A percentile compares a stretch with the other conserved stretches of the same genome.
Evolutionary conservation across 2,113 vertebrate species (phyloP).

Genomic region (Megaceryle torquata): DNA sequence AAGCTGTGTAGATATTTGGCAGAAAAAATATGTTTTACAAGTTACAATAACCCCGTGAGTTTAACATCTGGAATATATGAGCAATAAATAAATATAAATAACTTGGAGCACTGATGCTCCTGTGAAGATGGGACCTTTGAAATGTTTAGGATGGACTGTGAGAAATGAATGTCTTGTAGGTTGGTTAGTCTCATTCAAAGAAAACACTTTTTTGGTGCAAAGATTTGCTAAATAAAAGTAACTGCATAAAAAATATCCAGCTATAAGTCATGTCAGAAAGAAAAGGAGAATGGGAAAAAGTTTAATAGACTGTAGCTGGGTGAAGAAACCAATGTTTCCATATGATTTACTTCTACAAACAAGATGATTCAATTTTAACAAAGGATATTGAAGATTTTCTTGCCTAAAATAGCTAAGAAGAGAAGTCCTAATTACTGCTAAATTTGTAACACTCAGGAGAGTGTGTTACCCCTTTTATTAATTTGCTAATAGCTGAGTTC

Average conservation of each 20-base stretch:
- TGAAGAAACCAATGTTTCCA: not conserved
- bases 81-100: not conserved
- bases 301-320: not conserved
- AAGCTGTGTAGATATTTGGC: not conserved
- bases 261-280: not conserved
- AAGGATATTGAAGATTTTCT: slow-evolving; percentile 15
- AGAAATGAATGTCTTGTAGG: not conserved
- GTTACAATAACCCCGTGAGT: not conserved
- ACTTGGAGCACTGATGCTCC: not conserved
- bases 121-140: not conserved
- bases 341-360: slow-evolving; percentile 38
- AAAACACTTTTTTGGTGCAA: not conserved
- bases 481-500: slow-evolving; percentile 14
- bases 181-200: not conserved
- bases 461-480: not conserved
- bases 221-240: not conserved
- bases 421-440: slow-evolving; percentile 43
- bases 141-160: not conserved
- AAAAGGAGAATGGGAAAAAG: not conserved
- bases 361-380: slow-evolving; percentile 34
- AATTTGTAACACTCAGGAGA: slow-evolving; percentile 42
- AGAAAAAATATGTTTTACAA: not conserved
- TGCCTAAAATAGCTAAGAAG: slow-evolving; percentile 28
- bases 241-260: not conserved
- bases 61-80: not conserved